Evolutionary conservation across 1,140 invertebrate species (phyloP), one percentile per base, ranked within the genome.

Genomic region (Drosophila pachea): DNA sequence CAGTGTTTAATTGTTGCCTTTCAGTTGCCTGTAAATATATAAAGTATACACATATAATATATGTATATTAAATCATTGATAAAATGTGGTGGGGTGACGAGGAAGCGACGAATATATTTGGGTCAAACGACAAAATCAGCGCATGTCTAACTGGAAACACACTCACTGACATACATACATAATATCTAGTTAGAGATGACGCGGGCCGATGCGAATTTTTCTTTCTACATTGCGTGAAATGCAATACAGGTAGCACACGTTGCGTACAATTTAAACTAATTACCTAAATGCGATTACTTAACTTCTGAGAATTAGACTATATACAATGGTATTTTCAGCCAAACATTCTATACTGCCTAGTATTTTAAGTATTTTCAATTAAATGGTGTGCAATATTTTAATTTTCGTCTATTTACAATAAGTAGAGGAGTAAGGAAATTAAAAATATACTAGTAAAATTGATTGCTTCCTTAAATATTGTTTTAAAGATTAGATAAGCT

Each of bases 101-200:
- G 22, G 35, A 50, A 48, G 48, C 54, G 61, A 49, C 48, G 42
- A 55, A 64, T 74, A 68, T 83, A 83, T 73, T 78, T 83, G 79
- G 78, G 78, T 83, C 78, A 83, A 56, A 48, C 64, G 77, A 67
- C 60, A 63, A 64, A 74, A 73, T 78, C 71, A 59, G 77, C 77
- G 78, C 78, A 83, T 83, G 78, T 76, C 78, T 75, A 75, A 78
- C 61, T 67, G 72, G 45, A 64, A 58, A 49, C 22, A 22, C 22
- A 22, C 22, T 45, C 12, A 14, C 6, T 47, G 35, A 45, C 45
- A 22, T 56, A 48, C 14, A 58, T 42, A 31, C 7, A 29, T 8
- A 35, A 29, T 52, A 52, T 50, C 35, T 50, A 52, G 42, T 29
- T 29, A 38, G 33, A 14, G 29, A 42, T 55, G 53, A 47, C 45